phyloP scores from a whole-genome alignment of 1,140 invertebrate species.

The Lepeophtheirus salmonis region DNA sequence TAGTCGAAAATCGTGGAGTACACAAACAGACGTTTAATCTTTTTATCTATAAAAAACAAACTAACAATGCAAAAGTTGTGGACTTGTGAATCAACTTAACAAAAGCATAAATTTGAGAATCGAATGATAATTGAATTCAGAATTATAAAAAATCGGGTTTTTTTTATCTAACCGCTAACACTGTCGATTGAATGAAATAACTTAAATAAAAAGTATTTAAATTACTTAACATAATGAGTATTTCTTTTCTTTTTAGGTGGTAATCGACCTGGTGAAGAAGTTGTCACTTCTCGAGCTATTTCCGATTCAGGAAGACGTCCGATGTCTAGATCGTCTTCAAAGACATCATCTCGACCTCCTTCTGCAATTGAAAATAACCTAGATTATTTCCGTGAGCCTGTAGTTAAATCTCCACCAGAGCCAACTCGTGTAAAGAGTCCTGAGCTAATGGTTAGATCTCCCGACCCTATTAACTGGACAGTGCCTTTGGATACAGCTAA shows the following conservation, averaged over 20 bases:
- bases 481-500: slow-evolving; percentile 77
- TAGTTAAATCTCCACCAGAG: slow-evolving; percentile 71
- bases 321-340: slow-evolving; percentile 10
- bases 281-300: not conserved
- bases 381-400: slow-evolving; percentile 34
- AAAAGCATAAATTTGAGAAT: too few species aligned
- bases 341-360: slow-evolving; percentile 7
- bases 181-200: too few species aligned
- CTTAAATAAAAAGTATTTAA: too few species aligned
- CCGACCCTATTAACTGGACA: slow-evolving; percentile 58
- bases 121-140: too few species aligned
- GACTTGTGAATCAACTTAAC: too few species aligned
- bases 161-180: too few species aligned
- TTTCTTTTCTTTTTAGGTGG: not conserved
- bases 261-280: not conserved
- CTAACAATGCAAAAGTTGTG: too few species aligned
- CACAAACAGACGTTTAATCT: too few species aligned
- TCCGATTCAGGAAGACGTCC: slow-evolving; percentile 1
- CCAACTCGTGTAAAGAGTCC: slow-evolving; percentile 77
- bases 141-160: too few species aligned
- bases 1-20: too few species aligned
- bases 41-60: too few species aligned
- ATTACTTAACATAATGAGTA: too few species aligned
- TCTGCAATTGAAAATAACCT: slow-evolving; percentile 17
- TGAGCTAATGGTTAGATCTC: slow-evolving; percentile 39